Evolutionary conservation across 2,797 vertebrate genomes (phyloP).

Genomic region (Cossypha heuglini): DNA sequence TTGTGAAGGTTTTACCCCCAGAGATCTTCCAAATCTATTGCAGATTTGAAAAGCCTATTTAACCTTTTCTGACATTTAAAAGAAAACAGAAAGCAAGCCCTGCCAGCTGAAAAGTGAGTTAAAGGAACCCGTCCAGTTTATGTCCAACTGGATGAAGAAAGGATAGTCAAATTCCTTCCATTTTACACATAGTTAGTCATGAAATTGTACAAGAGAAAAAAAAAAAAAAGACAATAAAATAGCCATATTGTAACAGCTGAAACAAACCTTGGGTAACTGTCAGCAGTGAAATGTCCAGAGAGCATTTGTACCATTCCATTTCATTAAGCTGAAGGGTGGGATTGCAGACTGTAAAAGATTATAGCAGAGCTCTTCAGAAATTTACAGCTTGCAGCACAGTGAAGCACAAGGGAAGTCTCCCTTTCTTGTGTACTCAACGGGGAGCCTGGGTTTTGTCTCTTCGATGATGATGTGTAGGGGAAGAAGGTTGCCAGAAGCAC

Average conservation of each 20-base stretch:
- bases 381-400: background rate
- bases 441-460: conserved; percentile 62
- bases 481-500: conserved; percentile 66
- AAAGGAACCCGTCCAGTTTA: conserved; percentile 68
- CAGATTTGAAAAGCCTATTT: conserved; percentile 72
- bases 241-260: conserved; percentile 62
- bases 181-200: conserved; percentile 76
- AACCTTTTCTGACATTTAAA: conserved; percentile 82
- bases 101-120: conserved; percentile 73
- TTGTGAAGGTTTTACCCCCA: conserved; percentile 51
- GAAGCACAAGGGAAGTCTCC: conserved; percentile 3
- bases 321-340: conserved; percentile 70
- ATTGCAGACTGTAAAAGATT: conserved; percentile 68
- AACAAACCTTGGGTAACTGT: conserved; percentile 62
- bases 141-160: conserved; percentile 71
- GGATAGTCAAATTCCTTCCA: conserved; percentile 76
- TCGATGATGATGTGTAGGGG: conserved; percentile 47
- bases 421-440: conserved; percentile 35
- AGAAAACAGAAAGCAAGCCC: conserved; percentile 68
- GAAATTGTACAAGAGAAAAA: conserved; percentile 60
- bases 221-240: conserved; percentile 58
- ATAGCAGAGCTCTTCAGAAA: conserved; percentile 61
- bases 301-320: conserved; percentile 66
- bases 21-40: conserved; percentile 68
- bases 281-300: conserved; percentile 62